Base-by-base conservation (phyloP, 2,888 invertebrate species). In the Lasioglossum marginatum region DNA sequence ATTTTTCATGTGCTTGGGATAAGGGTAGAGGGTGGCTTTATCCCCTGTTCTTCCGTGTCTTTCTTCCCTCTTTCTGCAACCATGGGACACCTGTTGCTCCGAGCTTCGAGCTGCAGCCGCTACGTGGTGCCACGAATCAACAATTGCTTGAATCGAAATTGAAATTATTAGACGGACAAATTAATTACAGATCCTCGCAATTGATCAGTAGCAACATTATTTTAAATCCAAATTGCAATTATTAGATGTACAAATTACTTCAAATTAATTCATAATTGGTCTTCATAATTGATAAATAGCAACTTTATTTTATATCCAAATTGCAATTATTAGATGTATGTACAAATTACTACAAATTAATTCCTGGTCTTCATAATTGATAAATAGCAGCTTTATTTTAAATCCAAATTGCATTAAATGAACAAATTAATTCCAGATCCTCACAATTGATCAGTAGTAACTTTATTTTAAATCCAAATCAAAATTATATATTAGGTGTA, bases 11-110 rank as follows among this genome's bases (percentile, higher is more conserved):
- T 6, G 2, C 6, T 16, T 16, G 12, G 5, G 19, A 31, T 31
- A 63, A 31, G 60, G 19, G 19, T 37, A 27, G 14, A n/a, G 14
- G 34, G n/a, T n/a, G 27, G 48, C 10, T 45, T 27, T 8, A 23
- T 48, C 31, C 4, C 31, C 4, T n/a, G n/a, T 23, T n/a, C 23
- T 1, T 37, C 23, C 12, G 1, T n/a, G 40, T 5, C 60, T 37
- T 16, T 27, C 43, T 16, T 5, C 31, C 27, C 16, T 6, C 23
- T 19, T 57, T 2, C 10, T 40, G 23, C 48, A 1, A 40, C 60
- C 43, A 60, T 19, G 81, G 82, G 85, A 80, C 91, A 91, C 91
- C 91, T 91, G 91, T 91, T 91, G 91, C 90, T 52, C 57, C 66
- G 19, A 72, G 89, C 76, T 87, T 91, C 90, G 63, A 87, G 85